Percentiles rank a stretch among this genome's conserved stretches.
These are phyloP conservation scores for Ciconia stormi DNA, from an alignment of 2,113 vertebrate genomes.

Conservation along the genomic window DNA sequence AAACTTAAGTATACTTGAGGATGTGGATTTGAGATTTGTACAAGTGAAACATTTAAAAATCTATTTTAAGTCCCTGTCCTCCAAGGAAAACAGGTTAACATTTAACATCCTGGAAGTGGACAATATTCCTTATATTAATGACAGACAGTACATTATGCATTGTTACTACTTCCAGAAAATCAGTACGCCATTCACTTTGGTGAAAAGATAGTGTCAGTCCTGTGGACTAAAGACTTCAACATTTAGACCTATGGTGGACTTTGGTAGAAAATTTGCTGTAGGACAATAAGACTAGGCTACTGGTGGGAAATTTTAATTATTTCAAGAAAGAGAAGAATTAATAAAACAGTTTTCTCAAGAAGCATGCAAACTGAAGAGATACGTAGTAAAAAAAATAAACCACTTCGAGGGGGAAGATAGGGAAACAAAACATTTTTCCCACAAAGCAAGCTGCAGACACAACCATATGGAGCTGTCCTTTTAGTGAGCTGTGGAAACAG, in stretches of 20 bases:
- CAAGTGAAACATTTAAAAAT: background rate
- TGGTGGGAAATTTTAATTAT: background rate
- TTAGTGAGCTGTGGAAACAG: background rate
- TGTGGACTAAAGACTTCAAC: background rate
- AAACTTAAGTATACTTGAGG: background rate
- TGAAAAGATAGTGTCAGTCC: background rate
- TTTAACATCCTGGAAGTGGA: background rate
- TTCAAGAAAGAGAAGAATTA: background rate
- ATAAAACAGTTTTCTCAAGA: background rate
- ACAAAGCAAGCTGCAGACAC: background rate
- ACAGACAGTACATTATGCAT: background rate
- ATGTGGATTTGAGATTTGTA: background rate
- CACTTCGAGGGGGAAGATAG: background rate
- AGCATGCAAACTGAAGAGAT: background rate
- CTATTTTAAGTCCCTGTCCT: background rate
- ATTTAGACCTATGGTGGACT: background rate
- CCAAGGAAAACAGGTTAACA: background rate
- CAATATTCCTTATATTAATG: background rate
- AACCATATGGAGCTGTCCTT: background rate
- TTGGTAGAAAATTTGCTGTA: background rate
- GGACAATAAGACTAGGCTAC: background rate
- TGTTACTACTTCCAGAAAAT: background rate
- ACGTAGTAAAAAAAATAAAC: background rate
- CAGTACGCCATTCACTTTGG: background rate
- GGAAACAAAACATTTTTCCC: background rate